Evolutionary conservation across 1,140 invertebrate genomes (phyloP).

Genomic region (Matsumurasca onukii): DNA sequence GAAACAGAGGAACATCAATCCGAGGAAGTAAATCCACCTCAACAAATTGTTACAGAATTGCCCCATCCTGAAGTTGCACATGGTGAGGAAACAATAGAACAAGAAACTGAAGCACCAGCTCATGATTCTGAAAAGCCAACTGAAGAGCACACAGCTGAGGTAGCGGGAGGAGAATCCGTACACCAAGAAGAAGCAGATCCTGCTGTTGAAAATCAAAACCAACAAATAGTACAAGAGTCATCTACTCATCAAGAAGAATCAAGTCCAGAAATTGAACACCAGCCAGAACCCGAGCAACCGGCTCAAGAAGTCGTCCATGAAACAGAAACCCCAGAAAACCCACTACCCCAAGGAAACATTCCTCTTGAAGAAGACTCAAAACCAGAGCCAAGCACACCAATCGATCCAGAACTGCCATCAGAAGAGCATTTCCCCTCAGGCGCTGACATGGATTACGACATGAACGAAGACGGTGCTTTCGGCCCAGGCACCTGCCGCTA

Average conservation of each 20-base stretch:
- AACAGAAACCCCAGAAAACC: conserved; percentile 23
- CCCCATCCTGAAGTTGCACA: conserved; percentile 3
- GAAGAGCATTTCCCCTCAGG: conserved; percentile 40
- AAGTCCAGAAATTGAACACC: too few relatives aligned
- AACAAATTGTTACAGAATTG: conserved; percentile 27
- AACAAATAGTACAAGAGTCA: not conserved
- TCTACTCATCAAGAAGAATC: too few relatives aligned
- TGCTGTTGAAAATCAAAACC: not conserved
- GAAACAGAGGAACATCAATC: not conserved
- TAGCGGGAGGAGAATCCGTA: too few relatives aligned
- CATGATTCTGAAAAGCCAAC: conserved; percentile 30
- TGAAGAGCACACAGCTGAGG: too few relatives aligned
- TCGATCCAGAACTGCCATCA: conserved; percentile 31
- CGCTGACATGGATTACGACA: conserved; percentile 63
- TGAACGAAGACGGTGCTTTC: conserved; percentile 70
- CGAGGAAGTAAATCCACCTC: not conserved
- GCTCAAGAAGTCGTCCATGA: conserved; percentile 34
- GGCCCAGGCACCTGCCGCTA: conserved; percentile 88
- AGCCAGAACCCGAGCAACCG: not conserved
- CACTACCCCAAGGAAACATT: not conserved
- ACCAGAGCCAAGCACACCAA: conserved; percentile 27
- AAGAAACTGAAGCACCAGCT: conserved; percentile 23
- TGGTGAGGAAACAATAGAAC: not conserved
- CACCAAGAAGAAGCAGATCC: conserved; percentile 28
- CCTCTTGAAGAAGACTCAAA: conserved; percentile 1